These are phyloP conservation scores for Neuroscelio doddi DNA, from an alignment of 2,888 invertebrate species.

Conservation along the genomic window DNA sequence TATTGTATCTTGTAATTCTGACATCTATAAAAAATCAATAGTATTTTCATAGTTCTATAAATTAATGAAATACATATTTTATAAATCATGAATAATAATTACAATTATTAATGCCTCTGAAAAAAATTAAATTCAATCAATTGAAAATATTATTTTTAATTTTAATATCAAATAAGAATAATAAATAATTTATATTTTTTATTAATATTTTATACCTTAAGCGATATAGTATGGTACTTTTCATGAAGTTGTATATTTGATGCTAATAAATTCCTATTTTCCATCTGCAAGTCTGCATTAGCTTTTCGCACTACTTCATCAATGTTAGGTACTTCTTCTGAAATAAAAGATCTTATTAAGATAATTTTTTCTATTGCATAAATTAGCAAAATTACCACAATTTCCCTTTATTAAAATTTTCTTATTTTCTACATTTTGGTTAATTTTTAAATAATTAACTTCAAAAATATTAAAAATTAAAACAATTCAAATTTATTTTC, in stretches of 20 bases:
- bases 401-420: no score
- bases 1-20: constrained; percentile 89
- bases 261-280: constrained; percentile 93
- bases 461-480: constrained; percentile 8
- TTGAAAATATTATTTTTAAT: no score
- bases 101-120: no score
- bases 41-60: constrained; percentile 4
- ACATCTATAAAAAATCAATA: constrained; percentile 76
- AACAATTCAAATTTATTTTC: no score
- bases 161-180: no score
- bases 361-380: no score
- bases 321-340: constrained; percentile 80
- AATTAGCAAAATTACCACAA: no score
- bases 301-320: constrained; percentile 90
- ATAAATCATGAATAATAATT: no score
- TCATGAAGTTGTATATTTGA: constrained; percentile 93
- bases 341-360: constrained; percentile 37
- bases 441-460: no score
- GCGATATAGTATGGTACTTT: constrained; percentile 91
- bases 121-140: no score
- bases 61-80: neutral
- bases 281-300: constrained; percentile 89
- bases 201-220: no score
- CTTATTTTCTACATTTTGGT: no score
- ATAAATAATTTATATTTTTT: neutral